Percentiles rank a stretch among this genome's conserved stretches.
phyloP scores from a whole-genome alignment of 2,888 invertebrate species.

The Leptarthrus brevirostris region DNA sequence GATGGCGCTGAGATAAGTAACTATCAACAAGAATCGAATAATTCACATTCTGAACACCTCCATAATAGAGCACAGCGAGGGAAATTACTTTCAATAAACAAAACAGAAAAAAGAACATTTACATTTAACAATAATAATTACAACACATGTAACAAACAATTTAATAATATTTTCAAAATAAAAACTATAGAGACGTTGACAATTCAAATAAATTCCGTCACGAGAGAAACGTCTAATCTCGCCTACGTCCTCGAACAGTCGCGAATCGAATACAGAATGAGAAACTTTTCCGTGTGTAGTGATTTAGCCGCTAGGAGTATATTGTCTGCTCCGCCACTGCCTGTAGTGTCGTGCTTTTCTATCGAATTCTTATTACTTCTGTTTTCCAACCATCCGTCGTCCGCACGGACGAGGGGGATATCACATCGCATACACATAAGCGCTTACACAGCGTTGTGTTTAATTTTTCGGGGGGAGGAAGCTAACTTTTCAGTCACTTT shows the following conservation, averaged over 20 bases:
- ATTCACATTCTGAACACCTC: neutral
- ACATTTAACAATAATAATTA: slow-evolving; percentile 12
- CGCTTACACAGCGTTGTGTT: neutral
- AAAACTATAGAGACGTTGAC: slow-evolving; percentile 23
- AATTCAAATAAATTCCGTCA: slow-evolving; percentile 54
- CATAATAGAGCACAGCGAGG: neutral
- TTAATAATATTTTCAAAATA: neutral
- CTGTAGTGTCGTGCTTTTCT: slow-evolving; percentile 48
- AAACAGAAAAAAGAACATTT: slow-evolving; percentile 6
- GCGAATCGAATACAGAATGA: slow-evolving; percentile 68
- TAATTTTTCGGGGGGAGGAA: slow-evolving; percentile 33
- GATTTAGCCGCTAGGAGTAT: slow-evolving; percentile 44
- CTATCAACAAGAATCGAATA: neutral
- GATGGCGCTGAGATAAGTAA: slow-evolving; percentile 39
- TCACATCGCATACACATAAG: neutral
- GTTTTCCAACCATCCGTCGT: slow-evolving; percentile 18
- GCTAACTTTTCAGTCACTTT: slow-evolving; percentile 28
- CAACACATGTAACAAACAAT: slow-evolving; percentile 9
- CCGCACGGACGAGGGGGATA: neutral
- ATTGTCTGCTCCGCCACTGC: slow-evolving; percentile 46
- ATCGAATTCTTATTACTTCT: slow-evolving; percentile 48
- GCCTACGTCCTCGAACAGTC: slow-evolving; percentile 68
- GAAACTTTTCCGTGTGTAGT: slow-evolving; percentile 52
- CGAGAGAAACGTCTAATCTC: slow-evolving; percentile 56
- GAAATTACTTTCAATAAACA: neutral